Evolutionary conservation across 2,888 invertebrate genomes (phyloP).

Genomic region (Lacanobia oleracea): DNA sequence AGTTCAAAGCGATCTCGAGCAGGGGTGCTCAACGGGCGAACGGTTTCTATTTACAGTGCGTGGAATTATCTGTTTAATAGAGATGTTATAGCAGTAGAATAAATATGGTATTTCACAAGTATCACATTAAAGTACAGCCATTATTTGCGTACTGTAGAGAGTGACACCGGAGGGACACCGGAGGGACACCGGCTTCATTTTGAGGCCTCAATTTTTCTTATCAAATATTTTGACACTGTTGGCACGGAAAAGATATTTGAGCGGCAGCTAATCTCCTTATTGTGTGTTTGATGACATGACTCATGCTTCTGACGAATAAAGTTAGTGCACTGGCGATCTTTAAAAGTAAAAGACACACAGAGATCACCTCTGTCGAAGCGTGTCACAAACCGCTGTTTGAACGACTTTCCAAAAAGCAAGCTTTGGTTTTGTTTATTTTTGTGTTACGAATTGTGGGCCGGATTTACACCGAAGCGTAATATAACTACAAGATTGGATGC

Average conservation of each 20-base stretch:
- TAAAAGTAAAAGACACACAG: slow-evolving; percentile 37
- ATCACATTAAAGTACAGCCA: too few relatives aligned
- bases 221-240: neutral
- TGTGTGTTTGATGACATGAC: neutral
- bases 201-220: neutral
- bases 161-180: too few relatives aligned
- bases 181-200: neutral
- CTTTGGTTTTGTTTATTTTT: slow-evolving; percentile 73
- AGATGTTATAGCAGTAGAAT: neutral
- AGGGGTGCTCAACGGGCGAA: slow-evolving; percentile 4
- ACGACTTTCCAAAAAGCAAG: slow-evolving; percentile 68
- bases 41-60: neutral
- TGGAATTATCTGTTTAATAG: slow-evolving; percentile 13
- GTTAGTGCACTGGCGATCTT: neutral
- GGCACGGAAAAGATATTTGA: too few relatives aligned
- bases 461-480: slow-evolving; percentile 66
- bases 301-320: neutral
- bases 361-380: slow-evolving; percentile 35
- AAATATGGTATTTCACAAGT: neutral
- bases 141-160: too few relatives aligned
- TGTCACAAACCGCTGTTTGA: slow-evolving; percentile 56
- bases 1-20: slow-evolving; percentile 58
- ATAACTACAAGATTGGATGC: too few relatives aligned
- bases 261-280: neutral
- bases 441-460: slow-evolving; percentile 69